Evolutionary conservation across 1,140 invertebrate genomes (phyloP).

Genomic region (Pteromalus puparum): DNA sequence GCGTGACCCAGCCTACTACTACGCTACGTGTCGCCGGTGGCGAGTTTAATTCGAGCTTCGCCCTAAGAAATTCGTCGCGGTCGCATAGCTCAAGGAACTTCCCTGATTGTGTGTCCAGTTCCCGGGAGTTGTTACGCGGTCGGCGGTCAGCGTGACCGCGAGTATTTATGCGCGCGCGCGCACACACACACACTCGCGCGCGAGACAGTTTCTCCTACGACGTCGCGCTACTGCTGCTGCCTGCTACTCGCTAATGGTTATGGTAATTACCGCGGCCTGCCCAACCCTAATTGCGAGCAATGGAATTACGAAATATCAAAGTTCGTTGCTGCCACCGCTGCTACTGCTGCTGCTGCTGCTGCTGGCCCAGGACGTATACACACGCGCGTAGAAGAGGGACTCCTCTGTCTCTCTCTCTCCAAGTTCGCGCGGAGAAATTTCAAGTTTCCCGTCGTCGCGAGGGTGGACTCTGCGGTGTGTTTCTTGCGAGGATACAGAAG

Average conservation of each 20-base stretch:
- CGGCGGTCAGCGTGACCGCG: conserved; percentile 62
- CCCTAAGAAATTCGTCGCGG: conserved; percentile 67
- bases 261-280: conserved; percentile 58
- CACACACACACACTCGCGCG: background rate
- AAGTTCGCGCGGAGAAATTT: conserved; percentile 43
- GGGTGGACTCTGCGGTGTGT: background rate
- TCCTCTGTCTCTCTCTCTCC: conserved; percentile 10
- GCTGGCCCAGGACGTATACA: background rate
- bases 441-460: conserved; percentile 33
- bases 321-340: conserved; percentile 40
- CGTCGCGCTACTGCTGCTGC: background rate
- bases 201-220: conserved; percentile 30
- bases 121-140: conserved; percentile 61
- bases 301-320: conserved; percentile 65
- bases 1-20: conserved; percentile 45
- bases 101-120: conserved; percentile 68
- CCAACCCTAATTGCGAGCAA: conserved; percentile 60
- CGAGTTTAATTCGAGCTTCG: conserved; percentile 67
- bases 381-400: conserved; percentile 2
- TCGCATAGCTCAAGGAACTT: conserved; percentile 70
- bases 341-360: background rate
- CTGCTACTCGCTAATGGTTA: conserved; percentile 60
- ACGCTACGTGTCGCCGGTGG: background rate
- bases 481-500: background rate
- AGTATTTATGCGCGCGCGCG: conserved; percentile 65